Percentiles rank a stretch among this genome's conserved stretches.
phyloP scores from a whole-genome alignment of 2,888 invertebrate species.

The Megalurothrips usitatus region DNA sequence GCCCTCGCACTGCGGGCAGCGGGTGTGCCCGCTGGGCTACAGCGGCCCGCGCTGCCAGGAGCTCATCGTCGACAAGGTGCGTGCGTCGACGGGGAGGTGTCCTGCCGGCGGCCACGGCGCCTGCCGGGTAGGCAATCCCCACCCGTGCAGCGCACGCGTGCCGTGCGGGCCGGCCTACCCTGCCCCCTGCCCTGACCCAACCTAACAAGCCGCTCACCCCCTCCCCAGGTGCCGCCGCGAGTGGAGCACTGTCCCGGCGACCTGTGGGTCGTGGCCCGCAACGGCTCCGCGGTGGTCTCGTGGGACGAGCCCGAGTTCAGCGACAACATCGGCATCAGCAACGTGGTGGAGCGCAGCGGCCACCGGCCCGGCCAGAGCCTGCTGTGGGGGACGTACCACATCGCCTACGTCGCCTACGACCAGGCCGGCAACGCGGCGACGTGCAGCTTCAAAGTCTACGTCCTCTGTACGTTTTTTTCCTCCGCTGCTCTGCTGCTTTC shows the following conservation, averaged over 20 bases:
- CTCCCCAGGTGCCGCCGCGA: constrained; percentile 70
- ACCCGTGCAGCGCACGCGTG: no score
- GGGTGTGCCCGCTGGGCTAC: constrained; percentile 83
- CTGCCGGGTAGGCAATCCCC: no score
- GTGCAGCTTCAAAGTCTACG: constrained; percentile 86
- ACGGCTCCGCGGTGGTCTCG: constrained; percentile 81
- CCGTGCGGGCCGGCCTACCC: no score
- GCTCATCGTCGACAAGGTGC: constrained; percentile 73
- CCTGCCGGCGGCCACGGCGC: no score
- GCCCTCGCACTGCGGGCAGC: constrained; percentile 86
- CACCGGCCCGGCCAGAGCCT: constrained; percentile 83
- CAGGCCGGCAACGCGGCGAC: constrained; percentile 86
- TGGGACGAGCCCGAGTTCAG: constrained; percentile 91
- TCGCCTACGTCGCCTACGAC: constrained; percentile 91
- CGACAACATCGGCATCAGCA: constrained; percentile 78
- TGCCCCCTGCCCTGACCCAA: no score
- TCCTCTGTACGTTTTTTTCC: constrained; percentile 51
- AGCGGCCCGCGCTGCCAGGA: constrained; percentile 80
- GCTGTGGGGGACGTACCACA: constrained; percentile 86
- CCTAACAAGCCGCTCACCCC: no score
- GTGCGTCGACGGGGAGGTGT: no score
- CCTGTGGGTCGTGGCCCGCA: constrained; percentile 88
- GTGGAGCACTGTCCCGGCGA: constrained; percentile 90
- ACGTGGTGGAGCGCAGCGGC: constrained; percentile 76
- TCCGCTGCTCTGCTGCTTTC: no score